These are phyloP conservation scores for Phyllotreta striolata DNA, from an alignment of 2,888 invertebrate genomes.

Conservation along the genomic window DNA sequence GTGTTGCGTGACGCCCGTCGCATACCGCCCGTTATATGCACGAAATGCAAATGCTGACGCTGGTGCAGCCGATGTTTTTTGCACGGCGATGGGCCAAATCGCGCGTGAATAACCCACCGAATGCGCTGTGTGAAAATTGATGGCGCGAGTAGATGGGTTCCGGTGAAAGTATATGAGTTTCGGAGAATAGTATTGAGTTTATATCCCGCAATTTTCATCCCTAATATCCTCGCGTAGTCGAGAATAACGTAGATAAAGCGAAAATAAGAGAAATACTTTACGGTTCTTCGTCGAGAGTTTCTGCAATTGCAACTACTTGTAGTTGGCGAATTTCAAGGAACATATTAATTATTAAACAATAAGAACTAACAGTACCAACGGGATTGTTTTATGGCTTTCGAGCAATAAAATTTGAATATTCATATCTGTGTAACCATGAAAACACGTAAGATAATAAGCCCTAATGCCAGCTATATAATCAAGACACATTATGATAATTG, in stretches of 20 bases:
- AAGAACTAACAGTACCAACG: conserved; percentile 12
- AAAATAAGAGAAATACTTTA: no score
- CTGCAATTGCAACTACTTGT: neutral
- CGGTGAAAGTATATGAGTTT: no score
- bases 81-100: no score
- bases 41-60: neutral
- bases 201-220: no score
- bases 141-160: no score
- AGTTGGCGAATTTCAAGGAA: conserved; percentile 1
- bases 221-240: no score
- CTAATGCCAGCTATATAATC: conserved; percentile 15
- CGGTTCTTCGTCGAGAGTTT: no score
- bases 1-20: conserved; percentile 30
- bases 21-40: neutral
- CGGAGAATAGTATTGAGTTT: no score
- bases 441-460: conserved; percentile 9
- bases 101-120: no score
- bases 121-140: no score
- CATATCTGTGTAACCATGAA: conserved; percentile 16
- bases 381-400: conserved; percentile 6
- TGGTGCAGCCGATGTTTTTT: neutral
- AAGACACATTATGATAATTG: conserved; percentile 19
- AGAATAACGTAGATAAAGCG: no score
- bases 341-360: conserved; percentile 4
- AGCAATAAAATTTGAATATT: conserved; percentile 17